A percentile compares a stretch with the other conserved stretches of the same genome.
phyloP scores from a whole-genome alignment of 2,113 vertebrate genomes.

The Connochaetes taurinus region DNA sequence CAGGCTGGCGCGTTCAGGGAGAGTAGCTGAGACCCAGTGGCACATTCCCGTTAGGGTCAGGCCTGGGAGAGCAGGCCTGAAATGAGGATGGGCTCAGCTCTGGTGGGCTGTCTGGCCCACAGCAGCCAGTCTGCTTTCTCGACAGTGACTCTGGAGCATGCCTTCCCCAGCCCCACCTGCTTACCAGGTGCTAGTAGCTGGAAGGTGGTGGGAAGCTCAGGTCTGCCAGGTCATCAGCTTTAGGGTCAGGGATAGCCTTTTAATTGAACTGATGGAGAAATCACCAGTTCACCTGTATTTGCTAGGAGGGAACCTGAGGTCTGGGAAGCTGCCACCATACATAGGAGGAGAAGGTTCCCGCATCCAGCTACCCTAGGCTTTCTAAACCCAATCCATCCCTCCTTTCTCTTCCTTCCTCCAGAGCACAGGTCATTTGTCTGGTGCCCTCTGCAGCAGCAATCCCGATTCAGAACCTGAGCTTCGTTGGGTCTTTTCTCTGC shows the following conservation, averaged over 20 bases:
- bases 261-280: neutral
- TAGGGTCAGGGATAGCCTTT: neutral
- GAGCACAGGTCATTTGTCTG: neutral
- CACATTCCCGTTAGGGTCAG: neutral
- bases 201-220: neutral
- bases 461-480: neutral
- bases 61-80: neutral
- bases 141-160: neutral
- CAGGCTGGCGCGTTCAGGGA: neutral
- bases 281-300: neutral
- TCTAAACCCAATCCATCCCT: neutral
- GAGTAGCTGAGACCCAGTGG: neutral
- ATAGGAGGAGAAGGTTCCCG: neutral
- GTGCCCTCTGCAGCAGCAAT: neutral
- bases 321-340: neutral
- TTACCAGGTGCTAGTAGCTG: fast-evolving
- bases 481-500: neutral
- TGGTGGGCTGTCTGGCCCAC: neutral
- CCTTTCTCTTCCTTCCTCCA: neutral
- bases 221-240: neutral
- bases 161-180: neutral
- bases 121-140: neutral
- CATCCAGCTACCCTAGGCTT: neutral
- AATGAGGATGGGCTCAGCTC: neutral
- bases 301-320: neutral